Percentiles rank a stretch among this genome's conserved stretches.
Evolutionary conservation across 2,113 vertebrate genomes (phyloP).

Genomic region (Mesembrinibis cayennensis): DNA sequence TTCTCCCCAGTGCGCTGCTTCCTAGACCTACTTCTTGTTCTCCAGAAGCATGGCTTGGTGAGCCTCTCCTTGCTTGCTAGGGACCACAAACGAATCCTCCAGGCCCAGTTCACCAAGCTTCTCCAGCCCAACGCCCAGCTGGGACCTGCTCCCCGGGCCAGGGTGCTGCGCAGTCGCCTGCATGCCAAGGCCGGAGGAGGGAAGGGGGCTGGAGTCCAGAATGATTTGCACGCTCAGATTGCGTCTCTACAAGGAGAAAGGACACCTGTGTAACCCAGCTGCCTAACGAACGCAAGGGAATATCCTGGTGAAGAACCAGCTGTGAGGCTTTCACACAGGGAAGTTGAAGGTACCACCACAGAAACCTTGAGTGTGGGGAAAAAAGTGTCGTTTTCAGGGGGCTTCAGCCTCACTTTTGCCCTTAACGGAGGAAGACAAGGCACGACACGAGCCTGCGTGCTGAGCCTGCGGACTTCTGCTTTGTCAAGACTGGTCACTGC

Average conservation of each 20-base stretch:
- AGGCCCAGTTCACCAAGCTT: background rate
- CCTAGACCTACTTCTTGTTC: background rate
- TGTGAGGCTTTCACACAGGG: background rate
- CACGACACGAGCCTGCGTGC: rapidly evolving
- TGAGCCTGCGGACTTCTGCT: background rate
- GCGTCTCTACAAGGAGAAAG: background rate
- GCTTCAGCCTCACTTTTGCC: background rate
- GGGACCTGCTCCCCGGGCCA: rapidly evolving
- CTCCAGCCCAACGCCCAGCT: background rate
- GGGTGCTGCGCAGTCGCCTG: rapidly evolving
- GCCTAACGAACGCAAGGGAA: too few relatives aligned
- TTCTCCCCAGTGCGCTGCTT: background rate
- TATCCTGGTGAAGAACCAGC: background rate
- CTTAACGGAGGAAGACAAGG: background rate
- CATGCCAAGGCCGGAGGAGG: background rate
- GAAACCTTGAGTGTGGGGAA: background rate
- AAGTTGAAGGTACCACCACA: background rate
- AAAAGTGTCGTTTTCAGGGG: background rate
- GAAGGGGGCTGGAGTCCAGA: background rate
- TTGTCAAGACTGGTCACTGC: too few relatives aligned
- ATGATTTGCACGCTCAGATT: background rate
- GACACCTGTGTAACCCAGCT: background rate
- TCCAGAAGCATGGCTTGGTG: background rate
- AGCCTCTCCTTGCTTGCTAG: background rate
- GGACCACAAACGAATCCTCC: background rate